Conservation (phyloP, 2,888 invertebrate species). For the Hoplodrina ambigua region DNA sequence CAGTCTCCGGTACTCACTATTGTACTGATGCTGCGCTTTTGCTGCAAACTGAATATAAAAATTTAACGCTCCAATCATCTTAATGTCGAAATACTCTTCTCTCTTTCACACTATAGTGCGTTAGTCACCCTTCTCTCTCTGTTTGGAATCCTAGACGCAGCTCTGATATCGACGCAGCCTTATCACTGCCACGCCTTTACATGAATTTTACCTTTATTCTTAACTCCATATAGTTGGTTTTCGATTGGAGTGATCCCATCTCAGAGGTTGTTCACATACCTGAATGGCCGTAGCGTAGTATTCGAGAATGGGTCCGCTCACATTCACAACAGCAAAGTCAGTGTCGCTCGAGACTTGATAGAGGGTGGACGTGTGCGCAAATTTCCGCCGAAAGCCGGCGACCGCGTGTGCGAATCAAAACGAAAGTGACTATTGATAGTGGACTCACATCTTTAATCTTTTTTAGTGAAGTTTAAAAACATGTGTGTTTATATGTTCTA, state of each 20-base stretch:
- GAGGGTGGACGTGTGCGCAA: constrained; percentile 54
- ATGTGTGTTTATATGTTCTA: constrained; percentile 74
- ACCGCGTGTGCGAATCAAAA: constrained; percentile 75
- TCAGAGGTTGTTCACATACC: constrained; percentile 86
- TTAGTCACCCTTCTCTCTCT: constrained; percentile 72
- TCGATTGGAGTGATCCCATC: constrained; percentile 70
- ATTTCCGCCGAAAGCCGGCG: constrained; percentile 65
- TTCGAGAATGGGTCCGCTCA: constrained; percentile 83
- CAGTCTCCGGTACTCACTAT: constrained; percentile 71
- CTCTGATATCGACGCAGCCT: constrained; percentile 89
- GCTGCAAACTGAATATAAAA: constrained; percentile 86
- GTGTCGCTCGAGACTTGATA: constrained; percentile 72
- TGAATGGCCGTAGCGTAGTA: constrained; percentile 89
- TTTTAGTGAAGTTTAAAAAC: constrained; percentile 80
- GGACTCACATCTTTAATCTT: constrained; percentile 78
- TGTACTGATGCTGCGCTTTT: constrained; percentile 84
- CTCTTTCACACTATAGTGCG: constrained; percentile 67
- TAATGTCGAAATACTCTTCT: constrained; percentile 76
- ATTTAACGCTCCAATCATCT: constrained; percentile 88
- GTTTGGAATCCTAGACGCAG: constrained; percentile 86
- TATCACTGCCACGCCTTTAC: constrained; percentile 77
- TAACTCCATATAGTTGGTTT: constrained; percentile 72
- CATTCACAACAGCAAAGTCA: constrained; percentile 77
- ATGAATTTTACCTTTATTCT: constrained; percentile 73
- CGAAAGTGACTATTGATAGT: constrained; percentile 68